Evolutionary conservation across 2,113 vertebrate species (phyloP).

Genomic region (Cyphomyrus plagiostoma): DNA sequence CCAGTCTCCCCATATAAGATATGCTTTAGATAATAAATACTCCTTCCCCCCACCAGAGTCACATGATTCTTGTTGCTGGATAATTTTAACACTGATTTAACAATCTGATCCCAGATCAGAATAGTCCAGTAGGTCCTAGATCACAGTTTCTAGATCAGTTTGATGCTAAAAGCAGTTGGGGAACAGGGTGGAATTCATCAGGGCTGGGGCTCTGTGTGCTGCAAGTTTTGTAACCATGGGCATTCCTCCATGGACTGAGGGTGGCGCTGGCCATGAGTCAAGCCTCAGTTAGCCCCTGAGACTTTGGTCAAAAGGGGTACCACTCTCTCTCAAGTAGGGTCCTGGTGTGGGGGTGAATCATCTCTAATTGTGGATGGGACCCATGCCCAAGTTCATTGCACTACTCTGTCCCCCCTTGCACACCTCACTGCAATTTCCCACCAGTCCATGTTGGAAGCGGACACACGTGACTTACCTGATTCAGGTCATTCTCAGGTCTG

Average conservation of each 20-base stretch:
- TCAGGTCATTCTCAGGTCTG: not conserved
- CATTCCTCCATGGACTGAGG: not conserved
- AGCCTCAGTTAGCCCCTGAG: not conserved
- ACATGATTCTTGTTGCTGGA: not conserved
- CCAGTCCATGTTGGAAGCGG: not conserved
- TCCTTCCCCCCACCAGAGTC: not conserved
- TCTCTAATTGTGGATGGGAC: not conserved
- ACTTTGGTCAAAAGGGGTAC: not conserved
- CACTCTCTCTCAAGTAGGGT: not conserved
- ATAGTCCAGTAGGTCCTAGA: not conserved
- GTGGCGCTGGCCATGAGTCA: not conserved
- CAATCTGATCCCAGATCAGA: not conserved
- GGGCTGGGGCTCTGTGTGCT: not conserved
- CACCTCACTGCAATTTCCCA: not conserved
- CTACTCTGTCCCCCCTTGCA: not conserved
- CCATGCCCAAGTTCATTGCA: conserved; percentile 24
- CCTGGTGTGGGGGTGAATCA: not conserved
- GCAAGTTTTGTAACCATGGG: no score
- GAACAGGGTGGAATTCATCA: not conserved
- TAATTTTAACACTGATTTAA: not conserved
- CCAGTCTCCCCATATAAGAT: not conserved
- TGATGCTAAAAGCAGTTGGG: not conserved
- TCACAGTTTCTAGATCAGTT: not conserved
- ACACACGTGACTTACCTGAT: not conserved
- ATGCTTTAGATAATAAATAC: not conserved